These are phyloP conservation scores for Colostygia pectinataria DNA, from an alignment of 2,888 invertebrate genomes.

Conservation along the genomic window DNA sequence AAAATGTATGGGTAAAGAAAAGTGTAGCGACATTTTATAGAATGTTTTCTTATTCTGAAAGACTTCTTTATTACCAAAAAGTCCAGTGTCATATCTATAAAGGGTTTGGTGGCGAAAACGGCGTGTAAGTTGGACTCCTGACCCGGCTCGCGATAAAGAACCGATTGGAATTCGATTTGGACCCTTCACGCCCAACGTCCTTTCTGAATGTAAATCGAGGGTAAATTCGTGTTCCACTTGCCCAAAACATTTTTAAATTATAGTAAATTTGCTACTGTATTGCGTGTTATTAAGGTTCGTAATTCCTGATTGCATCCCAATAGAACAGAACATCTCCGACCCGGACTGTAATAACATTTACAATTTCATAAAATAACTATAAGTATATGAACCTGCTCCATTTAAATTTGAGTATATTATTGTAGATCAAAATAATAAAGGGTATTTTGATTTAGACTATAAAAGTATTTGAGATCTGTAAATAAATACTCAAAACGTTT, in stretches of 20 bases:
- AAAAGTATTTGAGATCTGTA: no score
- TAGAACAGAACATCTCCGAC: background rate
- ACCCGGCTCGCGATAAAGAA: conserved; percentile 61
- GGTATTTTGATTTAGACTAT: no score
- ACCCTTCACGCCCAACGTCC: conserved; percentile 62
- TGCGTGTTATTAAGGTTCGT: conserved; percentile 37
- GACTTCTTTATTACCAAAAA: no score
- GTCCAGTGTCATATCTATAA: conserved; percentile 3
- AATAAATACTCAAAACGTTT: no score
- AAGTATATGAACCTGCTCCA: no score
- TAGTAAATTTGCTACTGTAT: conserved; percentile 53
- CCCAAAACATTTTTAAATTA: conserved; percentile 62
- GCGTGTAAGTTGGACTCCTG: conserved; percentile 51
- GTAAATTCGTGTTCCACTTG: conserved; percentile 58
- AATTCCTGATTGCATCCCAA: conserved; percentile 3
- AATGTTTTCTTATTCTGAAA: no score
- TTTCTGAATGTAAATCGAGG: conserved; percentile 75
- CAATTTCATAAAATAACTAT: conserved; percentile 9
- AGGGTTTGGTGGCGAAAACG: conserved; percentile 28
- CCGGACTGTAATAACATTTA: background rate
- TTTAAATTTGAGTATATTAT: background rate
- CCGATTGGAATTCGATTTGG: conserved; percentile 78
- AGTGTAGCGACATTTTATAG: no score
- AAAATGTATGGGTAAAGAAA: no score
- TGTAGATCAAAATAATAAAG: no score